Conservation (phyloP, 2,113 vertebrate genomes). For the Leptodactylus fuscus region DNA sequence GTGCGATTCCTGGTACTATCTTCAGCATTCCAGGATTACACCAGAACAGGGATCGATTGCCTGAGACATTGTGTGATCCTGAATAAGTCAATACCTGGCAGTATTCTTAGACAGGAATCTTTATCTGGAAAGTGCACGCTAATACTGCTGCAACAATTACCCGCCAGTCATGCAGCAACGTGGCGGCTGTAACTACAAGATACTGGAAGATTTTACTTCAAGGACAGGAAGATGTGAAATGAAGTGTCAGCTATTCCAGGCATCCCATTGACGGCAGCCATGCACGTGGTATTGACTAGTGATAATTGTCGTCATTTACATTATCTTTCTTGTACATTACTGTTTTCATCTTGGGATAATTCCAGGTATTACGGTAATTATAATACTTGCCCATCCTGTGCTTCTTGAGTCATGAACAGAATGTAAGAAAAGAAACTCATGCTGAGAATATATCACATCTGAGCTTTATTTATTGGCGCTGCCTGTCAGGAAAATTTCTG, state of each 20-base stretch:
- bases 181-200: background rate
- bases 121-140: background rate
- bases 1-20: background rate
- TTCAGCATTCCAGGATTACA: slow-evolving; percentile 6
- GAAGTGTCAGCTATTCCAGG: no score
- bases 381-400: no score
- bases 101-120: background rate
- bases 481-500: no score
- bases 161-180: background rate
- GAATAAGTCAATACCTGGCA: background rate
- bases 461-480: no score
- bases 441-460: no score
- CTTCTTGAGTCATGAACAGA: background rate
- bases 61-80: background rate
- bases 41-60: background rate
- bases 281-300: background rate
- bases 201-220: background rate
- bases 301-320: background rate
- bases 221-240: background rate
- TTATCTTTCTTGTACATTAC: background rate
- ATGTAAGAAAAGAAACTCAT: no score
- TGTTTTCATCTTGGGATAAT: no score
- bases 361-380: no score
- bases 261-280: background rate
- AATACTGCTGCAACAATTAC: background rate